phyloP scores from a whole-genome alignment of 2,113 vertebrate species.

The Leuciscus idus region DNA sequence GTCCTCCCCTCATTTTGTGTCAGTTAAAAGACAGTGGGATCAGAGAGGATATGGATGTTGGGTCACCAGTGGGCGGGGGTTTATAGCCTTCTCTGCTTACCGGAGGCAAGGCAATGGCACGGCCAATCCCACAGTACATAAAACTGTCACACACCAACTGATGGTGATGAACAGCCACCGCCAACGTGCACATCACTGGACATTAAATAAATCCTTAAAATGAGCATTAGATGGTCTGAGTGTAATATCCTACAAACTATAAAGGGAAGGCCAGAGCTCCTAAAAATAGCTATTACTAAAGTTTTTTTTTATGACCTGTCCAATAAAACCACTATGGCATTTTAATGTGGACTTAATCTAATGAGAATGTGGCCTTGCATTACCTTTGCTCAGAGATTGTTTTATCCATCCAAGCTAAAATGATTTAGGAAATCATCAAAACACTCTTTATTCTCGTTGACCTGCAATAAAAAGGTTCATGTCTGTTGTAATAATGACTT shows the following conservation, averaged over 20 bases:
- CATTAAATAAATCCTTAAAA: slow-evolving; percentile 24
- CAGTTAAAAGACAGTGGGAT: slow-evolving; percentile 27
- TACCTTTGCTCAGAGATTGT: not conserved
- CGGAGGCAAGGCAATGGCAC: slow-evolving; percentile 57
- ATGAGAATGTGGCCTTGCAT: slow-evolving; percentile 12
- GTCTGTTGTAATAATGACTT: slow-evolving; percentile 21
- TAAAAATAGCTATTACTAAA: slow-evolving; percentile 19
- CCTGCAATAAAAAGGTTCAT: not conserved
- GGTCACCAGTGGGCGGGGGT: slow-evolving; percentile 52
- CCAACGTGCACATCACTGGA: slow-evolving; percentile 44
- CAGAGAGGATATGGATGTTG: slow-evolving; percentile 42
- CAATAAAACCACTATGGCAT: slow-evolving; percentile 22
- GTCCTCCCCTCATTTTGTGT: slow-evolving; percentile 14
- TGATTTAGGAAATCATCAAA: not conserved
- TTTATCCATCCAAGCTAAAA: slow-evolving; percentile 6
- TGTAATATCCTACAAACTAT: slow-evolving; percentile 9
- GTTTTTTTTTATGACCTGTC: not conserved
- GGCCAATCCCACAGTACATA: slow-evolving; percentile 58
- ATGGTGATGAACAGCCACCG: slow-evolving; percentile 51
- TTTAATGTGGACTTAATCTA: slow-evolving; percentile 16
- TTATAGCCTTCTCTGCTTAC: slow-evolving; percentile 55
- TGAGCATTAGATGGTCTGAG: slow-evolving; percentile 4
- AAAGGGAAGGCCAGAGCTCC: not conserved
- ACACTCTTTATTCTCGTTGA: slow-evolving; percentile 17
- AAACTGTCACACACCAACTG: slow-evolving; percentile 61